Base-by-base conservation (phyloP, 1,140 invertebrate genomes). In the Mercenaria mercenaria region DNA sequence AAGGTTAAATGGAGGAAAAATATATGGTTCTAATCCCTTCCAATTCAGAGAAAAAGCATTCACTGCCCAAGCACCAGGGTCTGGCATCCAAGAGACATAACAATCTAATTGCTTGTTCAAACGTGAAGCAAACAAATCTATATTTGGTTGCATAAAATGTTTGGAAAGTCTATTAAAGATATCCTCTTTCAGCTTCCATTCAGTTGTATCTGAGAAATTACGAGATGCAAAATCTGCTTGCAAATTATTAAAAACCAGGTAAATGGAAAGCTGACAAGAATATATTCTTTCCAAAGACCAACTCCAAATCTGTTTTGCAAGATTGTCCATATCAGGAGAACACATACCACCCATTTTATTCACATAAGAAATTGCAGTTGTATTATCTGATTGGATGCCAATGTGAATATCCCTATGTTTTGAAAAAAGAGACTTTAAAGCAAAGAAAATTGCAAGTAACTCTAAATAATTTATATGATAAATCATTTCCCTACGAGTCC, bases 301-400 rank as follows among this genome's bases (percentile, higher is more conserved):
- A 34, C 79, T n/a, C 90, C 87, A 89, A n/a, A 89, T 74, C 3
- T 84, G 18, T 72, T 80, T 72, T n/a, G 83, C 50, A 20, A 91
- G 23, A 23, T 52, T 32, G 81, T 91, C 64, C 0, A 52, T 20
- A 18, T 37, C n/a, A n/a, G n/a, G 32, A 64, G 69, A 81, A 23
- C 20, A 20, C 39, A 74, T 80, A 61, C 87, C 87, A 18, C 81
- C 87, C 80, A 89, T 85, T 41, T 80, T 56, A 52, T 85, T 91
- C 23, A 91, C 69, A 56, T 90, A 91, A 6, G 87, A 26, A 3
- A 89, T 47, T 52, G 81, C 81, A 41, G 74, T 79, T 43, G 39
- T 34, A 82, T 79, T 89, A 34, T 91, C n/a, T 47, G 43, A 47
- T 8, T 15, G 15, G 15, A 47, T 15, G 6, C 15, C 15, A 47